Evolutionary conservation across 2,113 vertebrate genomes (phyloP).

Genomic region (rat (Rattus norvegicus)): GRCr8 NC_086021.1:105869001-105869500

Average conservation of each 20-base stretch:
- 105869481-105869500: slow-evolving; percentile 25
- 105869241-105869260: slow-evolving; percentile 78
- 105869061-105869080: slow-evolving; percentile 71
- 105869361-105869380: slow-evolving; percentile 74
- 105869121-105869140: slow-evolving; percentile 45
- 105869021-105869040: slow-evolving; percentile 65
- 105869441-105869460: slow-evolving; percentile 12
- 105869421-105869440: slow-evolving; percentile 56
- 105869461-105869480: not conserved
- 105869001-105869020: slow-evolving; percentile 77
- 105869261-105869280: slow-evolving; percentile 68
- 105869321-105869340: slow-evolving; percentile 72
- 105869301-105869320: slow-evolving; percentile 77
- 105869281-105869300: slow-evolving; percentile 20
- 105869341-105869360: slow-evolving; percentile 75
- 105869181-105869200: slow-evolving; percentile 79
- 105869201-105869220: slow-evolving; percentile 74
- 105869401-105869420: slow-evolving; percentile 62
- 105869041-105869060: slow-evolving; percentile 79
- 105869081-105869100: slow-evolving; percentile 76
- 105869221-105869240: slow-evolving; percentile 80
- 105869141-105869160: slow-evolving; percentile 71
- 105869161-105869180: slow-evolving; percentile 77
- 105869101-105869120: slow-evolving; percentile 75
- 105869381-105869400: slow-evolving; percentile 77